A percentile compares a stretch with the other conserved stretches of the same genome.
Conservation (phyloP, 2,797 vertebrate species). For the Poeciliopsis paucimaculata region DNA sequence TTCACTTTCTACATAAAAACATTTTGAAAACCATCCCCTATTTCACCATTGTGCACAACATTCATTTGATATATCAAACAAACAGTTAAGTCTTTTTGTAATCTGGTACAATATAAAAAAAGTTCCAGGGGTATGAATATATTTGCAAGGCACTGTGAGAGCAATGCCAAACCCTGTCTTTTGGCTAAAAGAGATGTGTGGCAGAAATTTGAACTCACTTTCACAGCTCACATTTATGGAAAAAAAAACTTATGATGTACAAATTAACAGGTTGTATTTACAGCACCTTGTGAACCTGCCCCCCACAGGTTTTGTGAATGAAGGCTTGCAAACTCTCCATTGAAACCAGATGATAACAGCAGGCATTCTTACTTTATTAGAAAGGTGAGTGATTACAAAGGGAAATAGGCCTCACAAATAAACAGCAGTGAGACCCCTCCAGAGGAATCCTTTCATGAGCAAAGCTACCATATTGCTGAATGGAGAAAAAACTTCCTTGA, state of each 20-base stretch:
- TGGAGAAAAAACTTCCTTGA: constrained; percentile 65
- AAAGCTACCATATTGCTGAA: constrained; percentile 39
- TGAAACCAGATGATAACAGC: constrained; percentile 79
- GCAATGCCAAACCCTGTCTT: constrained; percentile 24
- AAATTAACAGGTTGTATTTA: constrained; percentile 86
- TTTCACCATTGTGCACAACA: not conserved
- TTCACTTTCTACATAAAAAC: not conserved
- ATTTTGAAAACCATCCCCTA: not conserved
- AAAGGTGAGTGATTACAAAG: constrained; percentile 81
- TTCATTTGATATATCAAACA: not conserved
- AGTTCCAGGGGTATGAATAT: not conserved
- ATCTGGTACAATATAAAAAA: not conserved
- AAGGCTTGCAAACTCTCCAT: constrained; percentile 77
- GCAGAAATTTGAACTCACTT: constrained; percentile 75
- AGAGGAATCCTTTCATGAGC: constrained; percentile 6
- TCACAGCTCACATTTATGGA: constrained; percentile 78
- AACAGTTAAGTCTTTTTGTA: not conserved
- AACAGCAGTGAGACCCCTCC: constrained; percentile 61
- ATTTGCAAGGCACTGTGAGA: constrained; percentile 4
- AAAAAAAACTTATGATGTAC: constrained; percentile 79
- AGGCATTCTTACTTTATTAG: constrained; percentile 75
- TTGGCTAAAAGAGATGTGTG: constrained; percentile 12
- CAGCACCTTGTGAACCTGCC: constrained; percentile 78
- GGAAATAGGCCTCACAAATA: constrained; percentile 81
- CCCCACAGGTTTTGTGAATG: constrained; percentile 75